These are phyloP conservation scores for Microcaecilia unicolor DNA, from an alignment of 2,797 vertebrate genomes.

Conservation along the genomic window DNA sequence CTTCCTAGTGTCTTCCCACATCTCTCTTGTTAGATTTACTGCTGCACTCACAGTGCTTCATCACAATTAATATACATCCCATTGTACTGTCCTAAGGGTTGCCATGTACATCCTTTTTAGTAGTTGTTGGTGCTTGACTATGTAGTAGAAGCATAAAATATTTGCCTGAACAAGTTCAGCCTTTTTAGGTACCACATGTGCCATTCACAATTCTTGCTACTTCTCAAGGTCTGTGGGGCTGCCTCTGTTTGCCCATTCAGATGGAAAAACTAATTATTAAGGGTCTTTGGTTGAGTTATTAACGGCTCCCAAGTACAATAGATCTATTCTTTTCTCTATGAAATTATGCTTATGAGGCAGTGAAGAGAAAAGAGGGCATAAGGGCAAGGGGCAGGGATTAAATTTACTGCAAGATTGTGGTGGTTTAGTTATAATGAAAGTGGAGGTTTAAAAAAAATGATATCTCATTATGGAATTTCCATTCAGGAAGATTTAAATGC, in stretches of 20 bases:
- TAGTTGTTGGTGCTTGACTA: no score
- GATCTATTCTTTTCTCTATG: constrained; percentile 9
- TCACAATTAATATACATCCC: no score
- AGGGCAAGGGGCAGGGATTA: no score
- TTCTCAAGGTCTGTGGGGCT: constrained; percentile 7
- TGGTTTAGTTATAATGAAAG: not conserved
- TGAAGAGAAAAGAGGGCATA: not conserved
- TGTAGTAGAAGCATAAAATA: no score
- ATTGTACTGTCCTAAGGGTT: no score
- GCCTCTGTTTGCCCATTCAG: not conserved
- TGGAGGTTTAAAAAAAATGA: constrained; percentile 1
- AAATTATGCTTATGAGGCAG: not conserved
- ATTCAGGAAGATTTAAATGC: constrained; percentile 18
- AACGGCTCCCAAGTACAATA: constrained; percentile 14
- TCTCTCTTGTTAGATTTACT: no score
- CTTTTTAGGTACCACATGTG: not conserved
- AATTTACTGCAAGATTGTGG: not conserved
- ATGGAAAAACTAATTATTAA: constrained; percentile 21
- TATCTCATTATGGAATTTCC: constrained; percentile 8
- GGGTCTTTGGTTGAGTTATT: constrained; percentile 13
- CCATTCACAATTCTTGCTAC: not conserved
- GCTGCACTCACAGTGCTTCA: no score
- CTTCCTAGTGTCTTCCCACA: no score
- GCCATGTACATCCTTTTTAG: no score
- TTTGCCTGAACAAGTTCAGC: no score